A percentile compares a stretch with the other conserved stretches of the same genome.
These are phyloP conservation scores for Chelonus formosanus DNA, from an alignment of 2,888 invertebrate species.

Conservation along the genomic window DNA sequence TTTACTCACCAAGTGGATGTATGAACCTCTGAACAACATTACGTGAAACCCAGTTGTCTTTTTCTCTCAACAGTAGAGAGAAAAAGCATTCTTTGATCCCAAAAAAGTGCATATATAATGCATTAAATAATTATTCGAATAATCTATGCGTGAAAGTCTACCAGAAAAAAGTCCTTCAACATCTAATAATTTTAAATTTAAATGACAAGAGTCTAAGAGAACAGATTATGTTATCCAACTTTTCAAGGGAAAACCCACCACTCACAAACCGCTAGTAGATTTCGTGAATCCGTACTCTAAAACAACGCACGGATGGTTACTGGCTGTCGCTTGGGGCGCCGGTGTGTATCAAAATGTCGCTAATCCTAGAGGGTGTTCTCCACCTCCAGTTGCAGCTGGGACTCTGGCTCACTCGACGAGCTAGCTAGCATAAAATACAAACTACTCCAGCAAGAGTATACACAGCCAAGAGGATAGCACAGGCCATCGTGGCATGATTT, in stretches of 20 bases:
- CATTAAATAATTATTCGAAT: too few relatives aligned
- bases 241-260: constrained; percentile 1
- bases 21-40: constrained; percentile 14
- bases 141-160: too few relatives aligned
- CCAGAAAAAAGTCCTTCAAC: too few relatives aligned
- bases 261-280: constrained; percentile 15
- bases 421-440: constrained; percentile 49
- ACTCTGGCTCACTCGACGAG: constrained; percentile 41
- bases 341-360: constrained; percentile 58
- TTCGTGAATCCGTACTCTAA: constrained; percentile 6
- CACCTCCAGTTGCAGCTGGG: constrained; percentile 56
- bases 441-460: constrained; percentile 39
- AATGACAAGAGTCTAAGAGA: neutral
- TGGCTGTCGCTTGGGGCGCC: constrained; percentile 20
- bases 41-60: neutral
- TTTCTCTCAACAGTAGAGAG: neutral
- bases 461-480: constrained; percentile 38
- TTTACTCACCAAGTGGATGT: constrained; percentile 13
- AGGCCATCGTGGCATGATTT: constrained; percentile 53
- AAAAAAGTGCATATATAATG: too few relatives aligned
- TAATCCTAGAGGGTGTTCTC: constrained; percentile 55
- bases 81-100: neutral
- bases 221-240: constrained; percentile 13
- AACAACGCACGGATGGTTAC: constrained; percentile 9
- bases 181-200: too few relatives aligned